Conservation (phyloP, 2,113 vertebrate species). For the Elanoides forficatus region DNA sequence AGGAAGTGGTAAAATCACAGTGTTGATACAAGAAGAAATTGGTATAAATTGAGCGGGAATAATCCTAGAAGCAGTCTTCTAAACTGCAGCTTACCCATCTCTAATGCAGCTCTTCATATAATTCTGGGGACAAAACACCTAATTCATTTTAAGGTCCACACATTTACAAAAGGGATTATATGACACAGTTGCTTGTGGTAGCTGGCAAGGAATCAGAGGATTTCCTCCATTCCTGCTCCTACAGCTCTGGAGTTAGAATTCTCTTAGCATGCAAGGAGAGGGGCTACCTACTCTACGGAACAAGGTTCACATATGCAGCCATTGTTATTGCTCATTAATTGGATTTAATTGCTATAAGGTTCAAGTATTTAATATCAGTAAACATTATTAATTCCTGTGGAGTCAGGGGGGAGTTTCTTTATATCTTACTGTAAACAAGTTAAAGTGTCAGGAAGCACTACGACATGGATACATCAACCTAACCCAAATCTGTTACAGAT, state of each 20-base stretch:
- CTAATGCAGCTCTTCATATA: not conserved
- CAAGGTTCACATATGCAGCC: not conserved
- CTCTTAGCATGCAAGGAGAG: not conserved
- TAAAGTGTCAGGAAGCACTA: not conserved
- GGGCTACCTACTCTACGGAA: not conserved
- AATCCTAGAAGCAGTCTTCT: not conserved
- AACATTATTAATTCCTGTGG: not conserved
- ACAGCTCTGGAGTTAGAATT: not conserved
- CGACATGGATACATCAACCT: not conserved
- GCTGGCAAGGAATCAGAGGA: not conserved
- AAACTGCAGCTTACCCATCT: not conserved
- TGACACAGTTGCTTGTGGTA: not conserved
- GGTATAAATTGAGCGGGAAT: not conserved
- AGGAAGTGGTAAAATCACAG: not conserved
- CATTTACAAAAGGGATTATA: not conserved
- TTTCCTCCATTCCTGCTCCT: not conserved
- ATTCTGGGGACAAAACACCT: not conserved
- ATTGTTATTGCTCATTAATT: constrained; percentile 8
- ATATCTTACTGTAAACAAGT: not conserved
- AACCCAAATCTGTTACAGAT: not conserved
- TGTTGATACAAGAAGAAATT: not conserved
- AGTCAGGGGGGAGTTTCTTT: not conserved
- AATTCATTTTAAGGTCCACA: not conserved
- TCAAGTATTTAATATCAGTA: constrained; percentile 1
- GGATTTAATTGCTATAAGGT: not conserved